Conservation (phyloP, 1,140 invertebrate species). For the Drosophila arawakana region DNA sequence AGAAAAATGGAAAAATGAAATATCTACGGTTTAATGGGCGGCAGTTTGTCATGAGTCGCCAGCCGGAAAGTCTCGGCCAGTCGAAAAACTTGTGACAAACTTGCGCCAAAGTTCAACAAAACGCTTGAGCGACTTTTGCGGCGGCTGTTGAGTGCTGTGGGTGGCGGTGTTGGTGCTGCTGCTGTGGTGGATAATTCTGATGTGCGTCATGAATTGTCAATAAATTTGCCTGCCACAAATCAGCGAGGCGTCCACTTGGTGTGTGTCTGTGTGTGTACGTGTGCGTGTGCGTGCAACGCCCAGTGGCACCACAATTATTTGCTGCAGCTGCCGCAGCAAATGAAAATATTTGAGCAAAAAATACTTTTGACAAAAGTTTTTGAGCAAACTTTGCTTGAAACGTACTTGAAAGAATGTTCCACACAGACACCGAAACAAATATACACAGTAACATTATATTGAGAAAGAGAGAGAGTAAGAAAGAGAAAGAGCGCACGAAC, state of each 20-base stretch:
- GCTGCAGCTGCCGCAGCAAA: slow-evolving; percentile 72
- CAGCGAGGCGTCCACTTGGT: slow-evolving; percentile 52
- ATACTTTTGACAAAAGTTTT: slow-evolving; percentile 77
- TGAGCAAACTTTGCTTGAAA: slow-evolving; percentile 74
- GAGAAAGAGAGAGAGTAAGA: slow-evolving; percentile 15
- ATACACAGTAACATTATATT: slow-evolving; percentile 9
- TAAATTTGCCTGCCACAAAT: slow-evolving; percentile 81
- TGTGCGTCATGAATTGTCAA: slow-evolving; percentile 74
- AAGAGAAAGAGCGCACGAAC: neutral
- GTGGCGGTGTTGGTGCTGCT: slow-evolving; percentile 5
- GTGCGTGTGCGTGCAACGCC: neutral
- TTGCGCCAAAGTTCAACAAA: slow-evolving; percentile 79
- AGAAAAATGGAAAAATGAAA: slow-evolving; percentile 72
- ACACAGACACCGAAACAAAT: slow-evolving; percentile 28
- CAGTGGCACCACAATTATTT: slow-evolving; percentile 64
- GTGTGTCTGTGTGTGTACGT: neutral
- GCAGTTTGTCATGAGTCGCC: slow-evolving; percentile 73
- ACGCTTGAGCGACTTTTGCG: slow-evolving; percentile 60
- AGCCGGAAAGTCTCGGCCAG: slow-evolving; percentile 54
- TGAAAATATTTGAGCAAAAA: slow-evolving; percentile 76
- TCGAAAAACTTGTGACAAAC: slow-evolving; percentile 69
- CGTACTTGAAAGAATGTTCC: slow-evolving; percentile 50
- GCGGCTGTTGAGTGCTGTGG: slow-evolving; percentile 10
- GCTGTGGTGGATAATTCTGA: neutral
- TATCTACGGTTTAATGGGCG: slow-evolving; percentile 75